Conservation (phyloP, 2,797 vertebrate species). For the Momotus momota region DNA sequence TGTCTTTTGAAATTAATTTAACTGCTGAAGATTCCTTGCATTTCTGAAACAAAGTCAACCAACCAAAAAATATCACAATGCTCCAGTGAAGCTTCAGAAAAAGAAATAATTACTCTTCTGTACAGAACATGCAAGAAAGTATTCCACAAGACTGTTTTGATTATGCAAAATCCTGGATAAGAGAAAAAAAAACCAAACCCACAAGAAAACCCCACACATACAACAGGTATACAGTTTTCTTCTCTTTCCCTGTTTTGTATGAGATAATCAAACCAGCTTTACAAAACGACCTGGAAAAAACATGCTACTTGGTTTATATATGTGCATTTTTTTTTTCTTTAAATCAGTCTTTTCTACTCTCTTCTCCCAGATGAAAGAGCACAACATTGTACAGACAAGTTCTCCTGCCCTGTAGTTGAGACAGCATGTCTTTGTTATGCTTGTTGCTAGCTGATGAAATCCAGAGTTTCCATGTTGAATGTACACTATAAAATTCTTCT, state of each 20-base stretch:
- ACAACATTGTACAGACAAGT: background rate
- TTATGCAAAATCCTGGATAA: background rate
- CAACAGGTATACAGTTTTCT: background rate
- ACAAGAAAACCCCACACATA: background rate
- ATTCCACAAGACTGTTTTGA: background rate
- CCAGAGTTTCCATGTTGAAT: background rate
- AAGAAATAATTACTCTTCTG: background rate
- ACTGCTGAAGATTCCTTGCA: background rate
- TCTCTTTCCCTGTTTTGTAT: background rate
- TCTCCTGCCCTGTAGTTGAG: background rate
- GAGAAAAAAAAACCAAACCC: background rate
- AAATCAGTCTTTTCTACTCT: background rate
- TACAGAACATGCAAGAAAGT: background rate
- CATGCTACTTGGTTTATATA: background rate
- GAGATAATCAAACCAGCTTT: background rate
- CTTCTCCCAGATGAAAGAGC: background rate
- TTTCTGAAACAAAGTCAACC: background rate
- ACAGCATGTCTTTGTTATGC: background rate
- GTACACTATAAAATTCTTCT: background rate
- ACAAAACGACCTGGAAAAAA: background rate
- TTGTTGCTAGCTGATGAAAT: background rate
- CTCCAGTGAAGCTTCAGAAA: background rate
- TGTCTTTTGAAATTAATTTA: background rate
- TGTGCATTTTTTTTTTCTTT: background rate
- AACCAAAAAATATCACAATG: too few species aligned